phyloP scores from a whole-genome alignment of 2,888 invertebrate genomes.

The Keiferia lycopersicella region DNA sequence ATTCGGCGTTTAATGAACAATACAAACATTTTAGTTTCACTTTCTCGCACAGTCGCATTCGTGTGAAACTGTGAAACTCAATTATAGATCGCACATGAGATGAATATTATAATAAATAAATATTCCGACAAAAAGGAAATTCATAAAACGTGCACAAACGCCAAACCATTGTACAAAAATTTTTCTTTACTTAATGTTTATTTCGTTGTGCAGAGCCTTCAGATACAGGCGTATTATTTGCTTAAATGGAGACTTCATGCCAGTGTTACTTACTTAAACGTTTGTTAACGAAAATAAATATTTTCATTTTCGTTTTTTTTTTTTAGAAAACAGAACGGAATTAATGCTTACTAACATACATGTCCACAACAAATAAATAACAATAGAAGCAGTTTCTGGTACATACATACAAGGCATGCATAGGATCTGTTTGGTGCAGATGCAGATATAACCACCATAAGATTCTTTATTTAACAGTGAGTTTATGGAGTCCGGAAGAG shows the following conservation, averaged over 20 bases:
- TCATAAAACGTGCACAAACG: not conserved
- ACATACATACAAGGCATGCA: too few relatives aligned
- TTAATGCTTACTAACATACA: not conserved
- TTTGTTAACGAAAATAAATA: too few relatives aligned
- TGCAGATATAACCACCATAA: not conserved
- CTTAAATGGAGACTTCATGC: too few relatives aligned
- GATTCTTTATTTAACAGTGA: not conserved
- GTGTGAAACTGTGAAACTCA: conserved; percentile 27
- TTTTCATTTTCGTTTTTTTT: too few relatives aligned
- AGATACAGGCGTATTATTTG: too few relatives aligned
- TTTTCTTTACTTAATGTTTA: not conserved
- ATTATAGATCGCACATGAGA: conserved; percentile 24
- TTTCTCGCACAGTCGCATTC: conserved; percentile 30
- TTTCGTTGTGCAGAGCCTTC: too few relatives aligned
- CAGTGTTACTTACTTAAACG: too few relatives aligned
- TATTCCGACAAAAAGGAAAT: not conserved
- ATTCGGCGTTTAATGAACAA: conserved; percentile 1
- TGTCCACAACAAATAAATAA: too few relatives aligned
- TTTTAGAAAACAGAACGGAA: not conserved
- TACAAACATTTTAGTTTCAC: conserved; percentile 30
- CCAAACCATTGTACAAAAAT: not conserved
- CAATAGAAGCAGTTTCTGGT: too few relatives aligned
- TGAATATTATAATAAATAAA: conserved; percentile 3
- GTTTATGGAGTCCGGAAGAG: not conserved
- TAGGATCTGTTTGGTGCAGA: not conserved